phyloP scores from a whole-genome alignment of 2,113 vertebrate genomes.

The Pterocles gutturalis region DNA sequence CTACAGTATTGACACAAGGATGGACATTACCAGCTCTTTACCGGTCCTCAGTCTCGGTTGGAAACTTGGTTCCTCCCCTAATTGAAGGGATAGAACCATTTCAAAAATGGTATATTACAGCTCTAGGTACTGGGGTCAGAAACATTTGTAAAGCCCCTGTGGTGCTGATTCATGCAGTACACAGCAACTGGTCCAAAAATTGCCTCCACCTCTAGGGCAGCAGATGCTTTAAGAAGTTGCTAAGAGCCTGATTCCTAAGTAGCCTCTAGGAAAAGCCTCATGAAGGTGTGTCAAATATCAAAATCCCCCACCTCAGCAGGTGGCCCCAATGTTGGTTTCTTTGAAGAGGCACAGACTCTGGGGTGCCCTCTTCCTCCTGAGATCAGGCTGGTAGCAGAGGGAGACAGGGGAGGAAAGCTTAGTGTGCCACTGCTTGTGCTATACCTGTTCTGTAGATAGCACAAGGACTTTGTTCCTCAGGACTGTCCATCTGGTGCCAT shows the following conservation, averaged over 20 bases:
- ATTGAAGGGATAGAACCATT: neutral
- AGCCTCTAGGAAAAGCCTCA: neutral
- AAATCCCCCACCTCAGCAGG: neutral
- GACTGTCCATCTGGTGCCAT: constrained; percentile 44
- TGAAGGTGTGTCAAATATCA: rapidly evolving
- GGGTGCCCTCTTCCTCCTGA: neutral
- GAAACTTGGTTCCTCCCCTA: neutral
- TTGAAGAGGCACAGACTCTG: neutral
- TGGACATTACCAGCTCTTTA: neutral
- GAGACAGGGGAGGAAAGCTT: neutral
- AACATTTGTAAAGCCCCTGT: neutral
- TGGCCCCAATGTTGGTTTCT: neutral
- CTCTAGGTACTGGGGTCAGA: neutral
- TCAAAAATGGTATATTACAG: neutral
- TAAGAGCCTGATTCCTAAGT: neutral
- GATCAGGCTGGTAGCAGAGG: neutral
- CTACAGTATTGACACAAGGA: neutral
- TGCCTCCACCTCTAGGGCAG: neutral
- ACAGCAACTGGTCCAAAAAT: neutral
- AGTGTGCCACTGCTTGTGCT: neutral
- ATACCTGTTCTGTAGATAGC: neutral
- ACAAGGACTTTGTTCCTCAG: constrained; percentile 48
- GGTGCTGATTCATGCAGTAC: neutral
- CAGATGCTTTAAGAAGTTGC: neutral
- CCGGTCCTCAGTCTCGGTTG: neutral